These are phyloP conservation scores for Epistrophella euchroma DNA, from an alignment of 2,888 invertebrate genomes.

Conservation along the genomic window DNA sequence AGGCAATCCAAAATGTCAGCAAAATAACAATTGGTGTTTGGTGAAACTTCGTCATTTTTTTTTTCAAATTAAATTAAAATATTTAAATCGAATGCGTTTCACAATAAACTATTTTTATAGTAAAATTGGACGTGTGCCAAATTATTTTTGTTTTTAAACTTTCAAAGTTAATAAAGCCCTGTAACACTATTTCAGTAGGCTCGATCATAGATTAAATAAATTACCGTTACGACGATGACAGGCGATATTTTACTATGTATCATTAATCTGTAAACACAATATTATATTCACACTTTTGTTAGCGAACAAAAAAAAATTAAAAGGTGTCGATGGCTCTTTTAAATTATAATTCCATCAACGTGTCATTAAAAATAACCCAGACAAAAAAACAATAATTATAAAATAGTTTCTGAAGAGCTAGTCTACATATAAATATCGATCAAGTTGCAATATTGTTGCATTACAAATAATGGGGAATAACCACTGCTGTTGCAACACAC, in stretches of 20 bases:
- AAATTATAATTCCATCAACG: conserved; percentile 55
- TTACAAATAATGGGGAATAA: conserved; percentile 55
- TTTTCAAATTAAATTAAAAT: not conserved
- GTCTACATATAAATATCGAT: conserved; percentile 23
- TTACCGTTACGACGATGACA: conserved; percentile 26
- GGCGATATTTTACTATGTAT: not conserved
- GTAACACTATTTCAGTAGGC: not conserved
- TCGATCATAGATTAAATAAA: conserved; percentile 35
- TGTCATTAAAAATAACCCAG: conserved; percentile 9
- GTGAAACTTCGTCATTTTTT: conserved; percentile 68
- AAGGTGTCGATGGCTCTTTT: conserved; percentile 53
- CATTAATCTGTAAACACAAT: conserved; percentile 34
- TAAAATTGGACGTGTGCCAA: conserved; percentile 58
- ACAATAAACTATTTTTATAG: conserved; percentile 36
- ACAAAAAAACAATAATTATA: conserved; percentile 8
- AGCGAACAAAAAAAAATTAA: not conserved
- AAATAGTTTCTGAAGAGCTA: not conserved
- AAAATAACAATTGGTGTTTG: conserved; percentile 60
- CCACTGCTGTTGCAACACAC: conserved; percentile 58
- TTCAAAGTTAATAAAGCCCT: conserved; percentile 22
- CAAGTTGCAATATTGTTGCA: conserved; percentile 67
- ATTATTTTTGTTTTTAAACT: conserved; percentile 8
- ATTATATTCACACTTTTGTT: conserved; percentile 15
- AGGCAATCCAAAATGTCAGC: conserved; percentile 70
- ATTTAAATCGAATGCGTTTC: conserved; percentile 60